Evolutionary conservation across 2,888 invertebrate genomes (phyloP), one percentile per base, ranked within the genome.

Genomic region (Actias luna): DNA sequence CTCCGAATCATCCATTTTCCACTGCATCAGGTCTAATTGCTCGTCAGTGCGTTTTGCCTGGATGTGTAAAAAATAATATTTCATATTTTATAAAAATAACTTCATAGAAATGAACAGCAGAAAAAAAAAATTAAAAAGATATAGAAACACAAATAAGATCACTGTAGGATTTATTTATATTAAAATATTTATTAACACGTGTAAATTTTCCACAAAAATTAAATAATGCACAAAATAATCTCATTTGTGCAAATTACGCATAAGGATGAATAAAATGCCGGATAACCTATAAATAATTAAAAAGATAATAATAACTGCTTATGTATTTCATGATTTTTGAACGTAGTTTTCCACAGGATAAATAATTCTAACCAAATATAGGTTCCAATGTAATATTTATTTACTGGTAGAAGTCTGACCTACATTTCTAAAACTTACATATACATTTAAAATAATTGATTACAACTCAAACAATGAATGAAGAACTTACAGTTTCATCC

Each of bases 41-140:
- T 95, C 94, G 68, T 96, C 96, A 25, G 96, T 95, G 73, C 93
- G 94, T 75, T 95, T 95, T 72, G 96, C 96, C 97, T 96, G 69
- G 16, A 22, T 39, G 57, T 27, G 1, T 35, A 57, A 50, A 1
- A 22, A 46, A 8, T 22, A 10, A 22, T 12, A 22, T 25, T 8
- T 39, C 5, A 16, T 16, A 39, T 39, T 39, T 39, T 16, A 39
- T 16, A 16, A 39, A n/a, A n/a, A n/a, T n/a, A n/a, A n/a, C n/a
- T n/a, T 36, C 12, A 36, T 14, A 36, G 12, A 16, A 36, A 36
- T 14, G 14, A 1, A 16, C 4, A 12, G 4, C 36, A 36, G 12
- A 14, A 16, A 36, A 35, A 36, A 14, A 36, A 35, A 4, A 35
- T 2, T 35, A 35, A 10, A 18, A 18, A 42, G 7, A 18, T 42